Base-by-base conservation (phyloP, 2,797 vertebrate species). In the Nyctibius grandis region DNA sequence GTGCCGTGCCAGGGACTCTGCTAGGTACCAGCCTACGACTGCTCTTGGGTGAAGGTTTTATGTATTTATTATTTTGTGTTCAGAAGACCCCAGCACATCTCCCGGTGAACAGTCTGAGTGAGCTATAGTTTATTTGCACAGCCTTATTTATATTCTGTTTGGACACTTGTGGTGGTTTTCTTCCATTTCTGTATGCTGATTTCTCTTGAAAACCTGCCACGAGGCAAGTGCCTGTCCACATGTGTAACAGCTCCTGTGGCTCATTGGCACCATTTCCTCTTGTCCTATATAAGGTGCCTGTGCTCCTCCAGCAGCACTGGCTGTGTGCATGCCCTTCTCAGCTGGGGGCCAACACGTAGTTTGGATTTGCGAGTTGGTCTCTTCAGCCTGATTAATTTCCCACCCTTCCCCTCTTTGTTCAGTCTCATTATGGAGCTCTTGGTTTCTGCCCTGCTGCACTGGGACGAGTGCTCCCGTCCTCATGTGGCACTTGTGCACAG, bases 161-260 rank as follows among this genome's bases (percentile, higher is more conserved):
- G 36, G 70, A 92, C 59, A 38, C 8, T 13, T 1, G 1, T 0
- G 3, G 33, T 19, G 4, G 17, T 9, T 92, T 84, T 75, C n/a
- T 61, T 56, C 44, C 23, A 42, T 23, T 36, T 45, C 18, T 1
- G 1, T 54, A 10, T 6, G 10, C 3, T 22, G 12, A 34, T 61
- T 83, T 77, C 60, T 69, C 5, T 63, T 25, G 26, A 83, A 82
- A 80, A 64, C 16, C 29, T 83, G 54, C 23, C 25, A 6, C 0
- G 0, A 53, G 25, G 6, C 47, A 77, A 77, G 38, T 50, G 63
- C 34, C n/a, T 9, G 0, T 18, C 68, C 54, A 45, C 44, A 11
- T 0, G 0, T 28, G 22, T 36, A 40, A 19, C 0, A 0, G 31
- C 12, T 81, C 15, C n/a, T 0, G 0, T 8, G 47, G 76, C 59